Evolutionary conservation across 2,888 invertebrate species (phyloP).

Genomic region (Willowsia nigromaculata): DNA sequence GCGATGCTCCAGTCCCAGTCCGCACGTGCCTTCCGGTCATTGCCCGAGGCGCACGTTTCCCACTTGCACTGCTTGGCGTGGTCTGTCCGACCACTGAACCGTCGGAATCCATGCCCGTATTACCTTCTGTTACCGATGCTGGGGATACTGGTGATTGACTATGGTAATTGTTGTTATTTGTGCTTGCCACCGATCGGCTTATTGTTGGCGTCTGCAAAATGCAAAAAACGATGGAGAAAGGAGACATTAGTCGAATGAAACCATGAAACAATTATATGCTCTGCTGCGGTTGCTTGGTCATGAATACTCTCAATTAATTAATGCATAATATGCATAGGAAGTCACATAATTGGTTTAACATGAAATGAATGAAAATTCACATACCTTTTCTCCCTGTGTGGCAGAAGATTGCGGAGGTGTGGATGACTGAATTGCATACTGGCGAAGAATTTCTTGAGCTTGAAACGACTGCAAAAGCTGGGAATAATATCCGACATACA

Average conservation of each 20-base stretch:
- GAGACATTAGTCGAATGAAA: neutral
- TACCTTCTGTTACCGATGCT: conserved; percentile 77
- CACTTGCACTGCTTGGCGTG: conserved; percentile 76
- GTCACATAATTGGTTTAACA: too few relatives aligned
- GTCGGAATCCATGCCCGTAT: conserved; percentile 77
- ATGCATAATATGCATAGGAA: too few relatives aligned
- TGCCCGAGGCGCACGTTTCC: conserved; percentile 81
- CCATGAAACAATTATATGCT: too few relatives aligned
- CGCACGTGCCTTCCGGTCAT: conserved; percentile 81
- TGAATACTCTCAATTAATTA: too few relatives aligned
- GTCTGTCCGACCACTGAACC: conserved; percentile 76
- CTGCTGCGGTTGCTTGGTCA: too few relatives aligned
- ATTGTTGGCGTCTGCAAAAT: conserved; percentile 36
- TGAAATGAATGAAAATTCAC: neutral
- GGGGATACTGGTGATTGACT: conserved; percentile 77
- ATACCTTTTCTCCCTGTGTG: conserved; percentile 78
- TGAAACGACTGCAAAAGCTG: conserved; percentile 79
- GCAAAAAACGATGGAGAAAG: neutral
- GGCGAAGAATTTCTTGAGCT: conserved; percentile 79
- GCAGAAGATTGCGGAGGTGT: conserved; percentile 73
- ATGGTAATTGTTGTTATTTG: conserved; percentile 53
- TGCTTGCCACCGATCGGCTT: conserved; percentile 44
- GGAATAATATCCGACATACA: conserved; percentile 79
- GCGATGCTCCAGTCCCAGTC: conserved; percentile 81
- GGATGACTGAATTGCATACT: conserved; percentile 79